Percentiles rank a stretch among this genome's conserved stretches.
Evolutionary conservation across 2,888 invertebrate species (phyloP).

Genomic region (Mystacides longicornis): DNA sequence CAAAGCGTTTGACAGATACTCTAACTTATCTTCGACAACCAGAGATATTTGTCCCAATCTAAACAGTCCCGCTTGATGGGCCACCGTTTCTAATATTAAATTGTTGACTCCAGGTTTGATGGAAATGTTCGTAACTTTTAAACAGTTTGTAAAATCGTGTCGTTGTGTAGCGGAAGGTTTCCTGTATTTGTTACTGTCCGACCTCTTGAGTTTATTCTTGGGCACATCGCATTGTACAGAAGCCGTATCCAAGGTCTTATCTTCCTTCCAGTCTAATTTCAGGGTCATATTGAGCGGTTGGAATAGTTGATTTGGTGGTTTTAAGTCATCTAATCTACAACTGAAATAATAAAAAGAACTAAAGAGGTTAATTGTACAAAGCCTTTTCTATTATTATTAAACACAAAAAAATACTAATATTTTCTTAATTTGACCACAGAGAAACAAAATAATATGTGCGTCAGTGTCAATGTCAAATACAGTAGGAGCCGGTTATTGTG

Average conservation of each 20-base stretch:
- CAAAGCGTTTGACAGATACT: constrained; percentile 62
- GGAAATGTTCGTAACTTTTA: constrained; percentile 44
- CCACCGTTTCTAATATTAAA: constrained; percentile 52
- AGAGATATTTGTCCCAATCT: constrained; percentile 62
- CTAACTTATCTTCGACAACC: constrained; percentile 56
- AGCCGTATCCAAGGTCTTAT: constrained; percentile 68
- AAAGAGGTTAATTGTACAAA: background rate
- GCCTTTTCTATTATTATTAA: background rate
- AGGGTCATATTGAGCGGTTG: constrained; percentile 58
- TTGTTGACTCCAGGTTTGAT: constrained; percentile 61
- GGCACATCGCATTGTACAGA: constrained; percentile 64
- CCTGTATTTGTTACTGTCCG: constrained; percentile 63
- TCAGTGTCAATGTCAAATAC: too few species aligned
- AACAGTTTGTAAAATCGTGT: constrained; percentile 56
- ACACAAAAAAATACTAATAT: too few species aligned
- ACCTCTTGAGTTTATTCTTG: constrained; percentile 57
- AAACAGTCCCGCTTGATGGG: constrained; percentile 61
- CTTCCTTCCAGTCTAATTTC: constrained; percentile 73
- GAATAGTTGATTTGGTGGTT: constrained; percentile 52
- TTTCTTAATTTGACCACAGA: too few species aligned
- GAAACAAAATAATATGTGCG: too few species aligned
- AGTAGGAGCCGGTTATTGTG: too few species aligned
- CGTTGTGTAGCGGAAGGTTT: constrained; percentile 60
- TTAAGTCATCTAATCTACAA: constrained; percentile 54
- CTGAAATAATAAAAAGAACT: constrained; percentile 31